These are phyloP conservation scores for Dastarcus helophoroides DNA, from an alignment of 2,888 invertebrate genomes.

Conservation along the genomic window DNA sequence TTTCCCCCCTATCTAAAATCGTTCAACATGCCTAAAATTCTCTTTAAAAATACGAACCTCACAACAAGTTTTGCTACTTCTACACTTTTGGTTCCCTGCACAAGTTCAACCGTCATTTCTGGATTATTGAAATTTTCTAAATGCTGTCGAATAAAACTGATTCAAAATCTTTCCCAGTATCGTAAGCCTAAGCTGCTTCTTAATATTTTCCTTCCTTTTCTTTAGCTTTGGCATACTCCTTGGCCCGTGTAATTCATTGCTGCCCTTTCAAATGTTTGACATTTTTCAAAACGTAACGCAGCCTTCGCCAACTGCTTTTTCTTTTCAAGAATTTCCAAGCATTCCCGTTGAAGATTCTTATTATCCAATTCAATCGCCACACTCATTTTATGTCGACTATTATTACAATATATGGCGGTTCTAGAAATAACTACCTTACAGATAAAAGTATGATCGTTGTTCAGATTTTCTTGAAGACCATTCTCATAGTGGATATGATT, in stretches of 20 bases:
- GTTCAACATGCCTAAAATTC: too few species aligned
- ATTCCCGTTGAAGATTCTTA: slow-evolving; percentile 68
- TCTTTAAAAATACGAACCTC: too few species aligned
- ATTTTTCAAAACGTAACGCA: slow-evolving; percentile 82
- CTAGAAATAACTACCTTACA: slow-evolving; percentile 90
- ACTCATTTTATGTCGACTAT: slow-evolving; percentile 74
- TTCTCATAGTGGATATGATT: slow-evolving; percentile 88
- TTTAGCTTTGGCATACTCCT: slow-evolving; percentile 84
- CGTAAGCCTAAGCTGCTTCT: slow-evolving; percentile 84
- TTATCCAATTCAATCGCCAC: slow-evolving; percentile 54
- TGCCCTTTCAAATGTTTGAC: slow-evolving; percentile 82
- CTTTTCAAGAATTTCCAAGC: slow-evolving; percentile 82
- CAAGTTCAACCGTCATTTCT: slow-evolving; percentile 87
- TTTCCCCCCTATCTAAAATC: too few species aligned
- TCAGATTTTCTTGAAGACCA: slow-evolving; percentile 49
- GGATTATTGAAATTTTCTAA: slow-evolving; percentile 89
- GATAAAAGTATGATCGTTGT: slow-evolving; percentile 57
- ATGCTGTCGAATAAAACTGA: slow-evolving; percentile 84
- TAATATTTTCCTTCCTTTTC: slow-evolving; percentile 86
- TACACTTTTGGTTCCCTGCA: slow-evolving; percentile 84
- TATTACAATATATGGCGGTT: slow-evolving; percentile 82
- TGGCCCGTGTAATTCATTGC: slow-evolving; percentile 86
- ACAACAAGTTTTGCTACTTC: slow-evolving; percentile 96
- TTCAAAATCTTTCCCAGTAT: slow-evolving; percentile 82
- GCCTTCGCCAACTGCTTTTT: slow-evolving; percentile 90